Evolutionary conservation across 2,888 invertebrate species (phyloP).

Genomic region (Agriopis marginaria): DNA sequence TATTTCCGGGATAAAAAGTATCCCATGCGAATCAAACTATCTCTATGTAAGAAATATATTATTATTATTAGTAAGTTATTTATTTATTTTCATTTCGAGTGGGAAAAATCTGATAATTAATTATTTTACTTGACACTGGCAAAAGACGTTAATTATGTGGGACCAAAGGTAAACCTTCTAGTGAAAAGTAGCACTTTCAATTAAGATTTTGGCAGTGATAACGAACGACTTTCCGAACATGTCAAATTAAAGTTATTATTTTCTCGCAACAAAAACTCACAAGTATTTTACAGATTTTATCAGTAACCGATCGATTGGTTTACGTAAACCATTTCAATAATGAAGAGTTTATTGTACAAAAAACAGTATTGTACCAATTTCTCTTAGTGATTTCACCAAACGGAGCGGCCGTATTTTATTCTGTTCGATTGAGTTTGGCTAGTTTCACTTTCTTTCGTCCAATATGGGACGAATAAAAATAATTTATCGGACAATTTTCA

Average conservation of each 20-base stretch:
- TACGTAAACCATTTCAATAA: constrained; percentile 4
- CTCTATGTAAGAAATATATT: no score
- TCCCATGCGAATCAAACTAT: no score
- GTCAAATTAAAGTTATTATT: background rate
- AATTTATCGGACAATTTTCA: constrained; percentile 45
- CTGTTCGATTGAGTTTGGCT: constrained; percentile 40
- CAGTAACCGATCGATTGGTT: constrained; percentile 4
- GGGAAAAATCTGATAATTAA: no score
- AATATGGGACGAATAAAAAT: constrained; percentile 46
- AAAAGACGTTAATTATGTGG: no score
- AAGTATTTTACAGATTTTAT: background rate
- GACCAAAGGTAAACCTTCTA: no score
- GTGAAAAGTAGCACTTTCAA: no score
- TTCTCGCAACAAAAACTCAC: background rate
- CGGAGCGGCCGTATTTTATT: constrained; percentile 36
- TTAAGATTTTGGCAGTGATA: no score
- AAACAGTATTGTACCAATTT: constrained; percentile 24
- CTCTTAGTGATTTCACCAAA: constrained; percentile 17
- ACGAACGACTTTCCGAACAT: background rate
- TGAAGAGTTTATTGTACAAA: constrained; percentile 1
- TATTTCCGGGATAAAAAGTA: no score
- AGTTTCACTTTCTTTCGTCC: constrained; percentile 30
- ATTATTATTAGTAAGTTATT: no score
- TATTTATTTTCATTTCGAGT: no score
- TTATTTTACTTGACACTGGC: no score